Evolutionary conservation across 2,888 invertebrate species (phyloP).

Genomic region (Nomada flava): DNA sequence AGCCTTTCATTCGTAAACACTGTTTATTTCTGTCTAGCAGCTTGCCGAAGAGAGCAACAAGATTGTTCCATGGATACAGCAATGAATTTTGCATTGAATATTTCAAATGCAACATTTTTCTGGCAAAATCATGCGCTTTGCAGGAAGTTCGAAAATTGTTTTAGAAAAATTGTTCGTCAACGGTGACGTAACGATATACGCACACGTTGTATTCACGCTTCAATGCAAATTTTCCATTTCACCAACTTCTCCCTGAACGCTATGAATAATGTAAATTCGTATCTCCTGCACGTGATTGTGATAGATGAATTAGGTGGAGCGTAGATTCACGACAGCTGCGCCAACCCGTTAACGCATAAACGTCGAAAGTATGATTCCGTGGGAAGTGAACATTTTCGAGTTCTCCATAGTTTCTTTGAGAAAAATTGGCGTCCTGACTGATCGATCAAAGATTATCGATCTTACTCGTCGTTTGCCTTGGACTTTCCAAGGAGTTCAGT

Average conservation of each 20-base stretch:
- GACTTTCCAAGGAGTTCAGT: neutral
- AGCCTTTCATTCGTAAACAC: neutral
- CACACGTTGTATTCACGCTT: neutral
- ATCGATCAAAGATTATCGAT: conserved; percentile 26
- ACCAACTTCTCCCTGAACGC: conserved; percentile 1
- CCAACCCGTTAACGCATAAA: neutral
- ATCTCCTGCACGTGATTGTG: conserved; percentile 1
- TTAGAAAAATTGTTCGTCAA: conserved; percentile 13
- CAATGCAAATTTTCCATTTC: conserved; percentile 9
- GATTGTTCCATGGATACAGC: neutral
- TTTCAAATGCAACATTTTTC: neutral
- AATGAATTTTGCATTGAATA: neutral
- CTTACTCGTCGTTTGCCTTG: neutral
- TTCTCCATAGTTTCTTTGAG: neutral
- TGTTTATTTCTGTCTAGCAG: too few relatives aligned
- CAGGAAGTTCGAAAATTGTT: neutral
- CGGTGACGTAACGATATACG: neutral
- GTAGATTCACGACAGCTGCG: neutral
- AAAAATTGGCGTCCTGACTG: neutral
- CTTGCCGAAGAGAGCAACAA: neutral
- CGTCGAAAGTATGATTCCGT: neutral
- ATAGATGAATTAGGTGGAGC: conserved; percentile 21
- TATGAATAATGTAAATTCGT: conserved; percentile 28
- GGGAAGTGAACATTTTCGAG: neutral
- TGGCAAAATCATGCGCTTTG: neutral